Percentiles rank a stretch among this genome's conserved stretches.
Evolutionary conservation across 1,140 invertebrate species (phyloP).

Genomic region (Myzus persicae): DNA sequence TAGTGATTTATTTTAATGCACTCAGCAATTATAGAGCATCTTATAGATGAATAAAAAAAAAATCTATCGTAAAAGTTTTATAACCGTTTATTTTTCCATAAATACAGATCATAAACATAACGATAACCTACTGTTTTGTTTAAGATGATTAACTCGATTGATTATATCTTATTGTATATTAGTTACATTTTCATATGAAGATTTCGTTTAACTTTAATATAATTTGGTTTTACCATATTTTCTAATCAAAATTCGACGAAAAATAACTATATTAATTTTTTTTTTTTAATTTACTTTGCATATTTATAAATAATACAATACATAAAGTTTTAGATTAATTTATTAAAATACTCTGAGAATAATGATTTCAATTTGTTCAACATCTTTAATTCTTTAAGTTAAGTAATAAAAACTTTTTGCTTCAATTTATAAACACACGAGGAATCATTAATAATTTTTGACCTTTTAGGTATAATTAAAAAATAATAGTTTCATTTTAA

Average conservation of each 20-base stretch:
- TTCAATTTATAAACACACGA: not conserved
- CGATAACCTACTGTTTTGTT: not conserved
- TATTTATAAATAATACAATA: not conserved
- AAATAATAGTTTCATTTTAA: not conserved
- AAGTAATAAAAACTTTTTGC: not conserved
- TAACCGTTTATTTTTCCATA: not conserved
- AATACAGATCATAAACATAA: not conserved
- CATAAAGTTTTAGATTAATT: not conserved
- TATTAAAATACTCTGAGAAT: not conserved
- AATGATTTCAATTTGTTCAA: not conserved
- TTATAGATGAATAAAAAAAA: not conserved
- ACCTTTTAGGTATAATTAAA: not conserved
- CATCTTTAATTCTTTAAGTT: not conserved
- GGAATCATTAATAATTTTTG: not conserved
- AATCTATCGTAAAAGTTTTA: not conserved
- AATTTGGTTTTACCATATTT: not conserved
- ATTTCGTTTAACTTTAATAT: too few species aligned
- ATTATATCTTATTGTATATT: too few species aligned
- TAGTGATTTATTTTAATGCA: not conserved
- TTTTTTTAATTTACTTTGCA: not conserved
- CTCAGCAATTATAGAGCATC: not conserved
- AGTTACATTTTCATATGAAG: too few species aligned
- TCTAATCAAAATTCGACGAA: not conserved
- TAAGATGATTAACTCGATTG: too few species aligned
- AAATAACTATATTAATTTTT: not conserved